phyloP scores from a whole-genome alignment of 1,140 invertebrate species.

The Heterodera carotae region DNA sequence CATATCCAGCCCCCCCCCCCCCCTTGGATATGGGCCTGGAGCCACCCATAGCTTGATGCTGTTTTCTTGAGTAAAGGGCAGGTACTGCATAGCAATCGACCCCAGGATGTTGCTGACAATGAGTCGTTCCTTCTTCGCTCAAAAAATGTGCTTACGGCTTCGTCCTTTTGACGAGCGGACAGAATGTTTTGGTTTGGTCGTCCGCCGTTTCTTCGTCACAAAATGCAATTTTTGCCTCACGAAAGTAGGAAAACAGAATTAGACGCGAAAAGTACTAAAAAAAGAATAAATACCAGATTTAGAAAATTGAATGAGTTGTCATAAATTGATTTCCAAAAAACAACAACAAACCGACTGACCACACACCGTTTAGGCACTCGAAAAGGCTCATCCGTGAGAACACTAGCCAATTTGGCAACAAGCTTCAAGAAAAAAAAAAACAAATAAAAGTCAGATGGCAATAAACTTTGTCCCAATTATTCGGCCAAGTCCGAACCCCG shows the following conservation, averaged over 20 bases:
- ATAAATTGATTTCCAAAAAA: slow-evolving; percentile 1
- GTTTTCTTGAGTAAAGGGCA: no score
- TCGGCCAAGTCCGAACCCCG: no score
- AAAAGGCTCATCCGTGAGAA: slow-evolving; percentile 13
- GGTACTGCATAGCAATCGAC: no score
- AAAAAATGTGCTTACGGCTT: slow-evolving; percentile 7
- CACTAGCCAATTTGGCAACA: not conserved
- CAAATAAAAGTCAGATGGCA: no score
- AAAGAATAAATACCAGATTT: not conserved
- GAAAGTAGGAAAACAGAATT: slow-evolving; percentile 16
- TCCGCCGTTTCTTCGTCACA: slow-evolving; percentile 16
- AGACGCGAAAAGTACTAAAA: slow-evolving; percentile 21
- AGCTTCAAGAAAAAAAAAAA: not conserved
- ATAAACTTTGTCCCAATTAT: no score
- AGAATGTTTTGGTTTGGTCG: slow-evolving; percentile 1
- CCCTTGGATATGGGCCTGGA: no score
- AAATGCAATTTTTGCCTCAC: slow-evolving; percentile 2
- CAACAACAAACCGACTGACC: not conserved
- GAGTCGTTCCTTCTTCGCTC: no score
- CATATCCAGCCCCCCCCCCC: no score
- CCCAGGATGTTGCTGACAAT: no score
- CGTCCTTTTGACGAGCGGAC: slow-evolving; percentile 24
- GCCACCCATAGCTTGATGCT: no score
- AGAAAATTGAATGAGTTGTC: not conserved
- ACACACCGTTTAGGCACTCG: slow-evolving; percentile 9